Conservation (phyloP, 2,113 vertebrate species). For the Triplophysa tibetana region DNA sequence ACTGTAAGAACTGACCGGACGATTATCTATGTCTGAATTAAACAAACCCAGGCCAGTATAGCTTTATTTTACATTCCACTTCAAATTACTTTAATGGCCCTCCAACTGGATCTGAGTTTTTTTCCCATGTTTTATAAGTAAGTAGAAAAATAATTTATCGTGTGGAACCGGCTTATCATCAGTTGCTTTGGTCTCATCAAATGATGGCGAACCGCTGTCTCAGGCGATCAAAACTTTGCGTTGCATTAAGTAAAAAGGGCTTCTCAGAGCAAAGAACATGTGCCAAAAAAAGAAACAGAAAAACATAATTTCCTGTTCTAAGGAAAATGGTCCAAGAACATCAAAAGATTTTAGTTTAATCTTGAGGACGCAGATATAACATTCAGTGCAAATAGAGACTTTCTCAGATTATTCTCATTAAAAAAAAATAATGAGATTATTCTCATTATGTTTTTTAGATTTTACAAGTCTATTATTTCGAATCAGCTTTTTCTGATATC, state of each 20-base stretch:
- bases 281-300: too few species aligned
- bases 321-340: too few species aligned
- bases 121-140: background rate
- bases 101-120: background rate
- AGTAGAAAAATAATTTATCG: background rate
- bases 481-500: too few species aligned
- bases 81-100: background rate
- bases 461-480: too few species aligned
- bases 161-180: background rate
- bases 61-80: conserved; percentile 21
- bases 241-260: background rate
- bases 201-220: background rate
- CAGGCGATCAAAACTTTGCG: background rate
- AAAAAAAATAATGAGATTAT: too few species aligned
- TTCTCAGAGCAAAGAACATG: background rate
- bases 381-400: too few species aligned
- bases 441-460: too few species aligned
- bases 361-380: too few species aligned
- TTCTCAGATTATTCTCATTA: too few species aligned
- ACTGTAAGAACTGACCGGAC: background rate
- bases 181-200: background rate
- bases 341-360: too few species aligned
- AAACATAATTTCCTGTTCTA: too few species aligned
- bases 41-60: conserved; percentile 12
- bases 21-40: conserved; percentile 30